Evolutionary conservation across 1,140 invertebrate species (phyloP), one percentile per base, ranked within the genome.

Genomic region (Dinoponera quadriceps): DNA sequence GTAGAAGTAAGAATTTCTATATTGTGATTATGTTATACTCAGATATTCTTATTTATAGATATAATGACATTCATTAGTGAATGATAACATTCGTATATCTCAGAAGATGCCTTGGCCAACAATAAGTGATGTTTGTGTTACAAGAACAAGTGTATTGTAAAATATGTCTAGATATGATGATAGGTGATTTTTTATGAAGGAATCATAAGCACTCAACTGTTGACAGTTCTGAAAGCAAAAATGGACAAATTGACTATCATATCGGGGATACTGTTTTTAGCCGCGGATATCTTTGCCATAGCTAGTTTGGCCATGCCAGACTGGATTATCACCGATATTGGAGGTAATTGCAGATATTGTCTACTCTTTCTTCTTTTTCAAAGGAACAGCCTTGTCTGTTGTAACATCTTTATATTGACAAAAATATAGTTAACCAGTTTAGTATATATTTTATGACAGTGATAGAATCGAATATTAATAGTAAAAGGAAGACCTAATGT

Each of bases 261-360:
- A 89, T 99, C 98, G 16, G 98, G 98, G 3, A 97, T 98, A 22
- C 94, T 99, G 55, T 99, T 99, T 93, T 95, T 98, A 92, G 96
- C 97, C 44, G 98, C 98, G 51, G 98, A 99, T 95, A 95, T 99
- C 57, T 99, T 99, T 95, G 98, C 98, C 27, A 97, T 99, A 83
- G 96, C 98, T 0, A 98, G 98, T 94, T 95, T 99, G 85, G 97
- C 98, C 7, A 97, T 99, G 96, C 98, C 98, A 54, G 98, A 99
- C 93, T 99, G 98, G 98, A 99, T 99, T 90, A 97, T 98, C 49
- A 98, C 98, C 5, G 98, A 98, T 94, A 97, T 98, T 88, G 98
- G 98, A 94, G 97, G 98, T 97, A 95, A 85, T 72, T 80, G 38
- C 27, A 27, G 14, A 25, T 22, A 29, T 25, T 25, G n/a, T 2